phyloP scores from a whole-genome alignment of 1,140 invertebrate species.

The Drosophila chauvacae region DNA sequence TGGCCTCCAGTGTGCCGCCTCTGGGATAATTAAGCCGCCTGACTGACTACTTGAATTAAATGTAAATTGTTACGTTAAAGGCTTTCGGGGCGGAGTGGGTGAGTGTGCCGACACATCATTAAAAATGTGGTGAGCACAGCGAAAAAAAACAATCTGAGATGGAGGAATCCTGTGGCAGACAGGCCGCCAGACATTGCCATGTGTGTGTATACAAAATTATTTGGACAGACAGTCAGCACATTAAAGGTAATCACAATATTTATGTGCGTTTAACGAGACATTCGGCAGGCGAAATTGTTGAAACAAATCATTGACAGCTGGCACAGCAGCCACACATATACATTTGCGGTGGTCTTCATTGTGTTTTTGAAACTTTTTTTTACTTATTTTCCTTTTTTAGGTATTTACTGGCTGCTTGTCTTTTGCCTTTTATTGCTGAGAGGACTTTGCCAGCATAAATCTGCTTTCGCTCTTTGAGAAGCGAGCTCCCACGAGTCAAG shows the following conservation, averaged over 20 bases:
- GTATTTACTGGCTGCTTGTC: conserved; percentile 22
- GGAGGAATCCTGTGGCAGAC: conserved; percentile 47
- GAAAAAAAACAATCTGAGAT: conserved; percentile 40
- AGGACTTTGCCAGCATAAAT: conserved; percentile 20
- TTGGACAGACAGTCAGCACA: conserved; percentile 59
- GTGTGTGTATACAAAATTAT: conserved; percentile 18
- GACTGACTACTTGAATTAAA: conserved; percentile 46
- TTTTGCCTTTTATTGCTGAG: conserved; percentile 27
- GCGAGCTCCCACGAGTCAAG: conserved; percentile 18
- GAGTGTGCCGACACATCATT: conserved; percentile 39
- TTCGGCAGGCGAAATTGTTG: conserved; percentile 66
- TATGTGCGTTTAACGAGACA: conserved; percentile 78
- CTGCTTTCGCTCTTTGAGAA: conserved; percentile 2
- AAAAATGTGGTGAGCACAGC: conserved; percentile 62
- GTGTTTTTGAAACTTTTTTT: conserved; percentile 36
- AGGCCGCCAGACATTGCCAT: conserved; percentile 21
- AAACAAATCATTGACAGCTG: conserved; percentile 82
- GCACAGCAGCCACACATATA: conserved; percentile 39
- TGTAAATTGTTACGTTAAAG: conserved; percentile 52
- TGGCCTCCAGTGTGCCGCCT: conserved; percentile 52
- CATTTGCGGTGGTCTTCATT: conserved; percentile 58
- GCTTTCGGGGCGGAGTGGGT: conserved; percentile 20
- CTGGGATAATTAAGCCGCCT: conserved; percentile 57
- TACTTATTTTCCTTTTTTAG: conserved; percentile 6
- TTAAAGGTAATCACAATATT: conserved; percentile 80